phyloP scores from a whole-genome alignment of 2,113 vertebrate species.

The Ciconia boyciana region DNA sequence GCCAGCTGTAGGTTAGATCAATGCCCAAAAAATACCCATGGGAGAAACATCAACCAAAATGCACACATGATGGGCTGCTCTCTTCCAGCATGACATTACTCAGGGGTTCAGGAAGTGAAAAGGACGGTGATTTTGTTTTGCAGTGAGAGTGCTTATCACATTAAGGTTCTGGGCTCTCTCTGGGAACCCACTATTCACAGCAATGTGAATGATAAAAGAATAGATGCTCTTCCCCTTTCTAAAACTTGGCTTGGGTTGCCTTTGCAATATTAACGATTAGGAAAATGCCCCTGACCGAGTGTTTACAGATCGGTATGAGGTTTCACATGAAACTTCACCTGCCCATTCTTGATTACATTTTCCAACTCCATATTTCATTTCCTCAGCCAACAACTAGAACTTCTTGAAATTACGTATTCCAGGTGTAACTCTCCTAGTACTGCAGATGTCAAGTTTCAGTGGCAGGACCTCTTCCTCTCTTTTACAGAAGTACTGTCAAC shows the following conservation, averaged over 20 bases:
- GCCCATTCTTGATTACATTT: neutral
- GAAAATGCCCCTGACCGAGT: neutral
- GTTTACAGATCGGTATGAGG: neutral
- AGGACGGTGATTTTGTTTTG: neutral
- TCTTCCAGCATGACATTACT: neutral
- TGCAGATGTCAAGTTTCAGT: neutral
- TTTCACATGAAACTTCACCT: neutral
- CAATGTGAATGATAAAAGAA: neutral
- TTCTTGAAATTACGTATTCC: neutral
- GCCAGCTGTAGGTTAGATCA: slow-evolving; percentile 26
- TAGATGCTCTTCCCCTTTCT: neutral
- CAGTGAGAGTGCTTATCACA: neutral
- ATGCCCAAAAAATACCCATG: neutral
- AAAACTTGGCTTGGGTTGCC: neutral
- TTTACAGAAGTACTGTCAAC: neutral
- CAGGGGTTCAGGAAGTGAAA: neutral
- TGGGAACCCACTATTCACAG: neutral
- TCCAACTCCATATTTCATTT: neutral
- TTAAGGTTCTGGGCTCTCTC: neutral
- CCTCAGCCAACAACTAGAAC: neutral
- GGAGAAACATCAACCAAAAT: neutral
- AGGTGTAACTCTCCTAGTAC: neutral
- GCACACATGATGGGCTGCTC: neutral
- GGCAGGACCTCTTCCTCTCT: neutral
- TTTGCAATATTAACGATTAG: neutral